Conservation (phyloP, 2,888 invertebrate genomes). For the Erebia palarica region DNA sequence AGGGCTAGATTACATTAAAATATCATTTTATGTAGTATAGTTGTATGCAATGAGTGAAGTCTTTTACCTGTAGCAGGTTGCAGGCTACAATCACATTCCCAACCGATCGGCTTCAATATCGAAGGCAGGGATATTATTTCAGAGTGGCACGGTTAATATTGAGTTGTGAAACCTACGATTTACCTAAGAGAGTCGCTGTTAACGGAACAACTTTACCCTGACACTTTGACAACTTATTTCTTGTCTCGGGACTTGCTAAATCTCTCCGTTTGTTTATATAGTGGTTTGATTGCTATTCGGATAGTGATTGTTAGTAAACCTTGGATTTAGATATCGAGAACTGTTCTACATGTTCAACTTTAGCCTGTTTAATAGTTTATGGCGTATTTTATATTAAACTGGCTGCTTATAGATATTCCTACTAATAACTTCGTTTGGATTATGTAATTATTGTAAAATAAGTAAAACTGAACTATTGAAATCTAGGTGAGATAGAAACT, state of each 20-base stretch:
- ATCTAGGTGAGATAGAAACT: too few species aligned
- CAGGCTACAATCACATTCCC: constrained; percentile 66
- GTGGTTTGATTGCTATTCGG: constrained; percentile 61
- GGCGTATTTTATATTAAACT: not conserved
- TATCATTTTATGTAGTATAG: not conserved
- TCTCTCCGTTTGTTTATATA: constrained; percentile 70
- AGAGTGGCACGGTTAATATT: constrained; percentile 69
- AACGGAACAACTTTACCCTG: constrained; percentile 75
- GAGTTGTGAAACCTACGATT: constrained; percentile 79
- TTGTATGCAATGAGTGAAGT: not conserved
- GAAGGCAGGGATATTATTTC: constrained; percentile 74
- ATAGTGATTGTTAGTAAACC: constrained; percentile 37
- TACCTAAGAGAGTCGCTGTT: constrained; percentile 76
- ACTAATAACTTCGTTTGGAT: too few species aligned
- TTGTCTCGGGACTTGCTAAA: constrained; percentile 74
- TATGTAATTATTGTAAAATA: too few species aligned
- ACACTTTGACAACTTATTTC: constrained; percentile 82
- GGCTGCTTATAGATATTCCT: too few species aligned
- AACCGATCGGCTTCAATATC: constrained; percentile 71
- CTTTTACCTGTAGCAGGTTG: constrained; percentile 23
- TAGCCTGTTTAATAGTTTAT: too few species aligned
- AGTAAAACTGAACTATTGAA: too few species aligned
- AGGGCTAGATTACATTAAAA: not conserved
- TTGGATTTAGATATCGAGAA: not conserved
- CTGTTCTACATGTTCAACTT: not conserved